Conservation (phyloP, 2,888 invertebrate genomes). For the Achlya flavicornis region DNA sequence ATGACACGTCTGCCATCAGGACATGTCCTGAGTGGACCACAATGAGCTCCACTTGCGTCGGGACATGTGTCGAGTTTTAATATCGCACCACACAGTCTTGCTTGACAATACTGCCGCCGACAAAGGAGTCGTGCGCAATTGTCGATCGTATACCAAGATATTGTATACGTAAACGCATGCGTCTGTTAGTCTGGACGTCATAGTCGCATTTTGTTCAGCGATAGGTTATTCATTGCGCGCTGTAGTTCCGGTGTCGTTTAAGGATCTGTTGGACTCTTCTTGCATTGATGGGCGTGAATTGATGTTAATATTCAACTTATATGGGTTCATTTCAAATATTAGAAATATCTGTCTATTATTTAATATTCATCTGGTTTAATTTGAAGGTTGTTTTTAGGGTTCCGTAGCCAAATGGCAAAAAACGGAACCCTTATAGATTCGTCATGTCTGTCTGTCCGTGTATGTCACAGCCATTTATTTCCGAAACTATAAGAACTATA, state of each 20-base stretch:
- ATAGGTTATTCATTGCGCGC: slow-evolving; percentile 16
- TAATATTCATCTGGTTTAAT: background rate
- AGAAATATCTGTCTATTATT: background rate
- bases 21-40: slow-evolving; percentile 7
- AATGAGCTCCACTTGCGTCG: background rate
- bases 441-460: no score
- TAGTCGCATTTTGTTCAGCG: slow-evolving; percentile 30
- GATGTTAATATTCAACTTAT: background rate
- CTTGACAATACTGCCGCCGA: slow-evolving; percentile 26
- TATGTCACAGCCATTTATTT: no score
- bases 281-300: background rate
- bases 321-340: background rate
- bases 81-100: slow-evolving; percentile 20
- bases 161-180: slow-evolving; percentile 25
- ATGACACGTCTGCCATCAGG: slow-evolving; percentile 6
- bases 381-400: background rate
- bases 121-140: slow-evolving; percentile 38
- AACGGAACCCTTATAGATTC: no score
- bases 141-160: slow-evolving; percentile 35
- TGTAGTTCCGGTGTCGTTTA: slow-evolving; percentile 11
- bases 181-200: slow-evolving; percentile 36
- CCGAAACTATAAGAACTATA: no score
- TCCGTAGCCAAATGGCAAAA: no score
- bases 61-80: slow-evolving; percentile 17
- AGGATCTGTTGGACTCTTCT: background rate